A percentile compares a stretch with the other conserved stretches of the same genome.
Evolutionary conservation across 2,797 vertebrate genomes (phyloP).

Genomic region (Bradypodion ventrale): DNA sequence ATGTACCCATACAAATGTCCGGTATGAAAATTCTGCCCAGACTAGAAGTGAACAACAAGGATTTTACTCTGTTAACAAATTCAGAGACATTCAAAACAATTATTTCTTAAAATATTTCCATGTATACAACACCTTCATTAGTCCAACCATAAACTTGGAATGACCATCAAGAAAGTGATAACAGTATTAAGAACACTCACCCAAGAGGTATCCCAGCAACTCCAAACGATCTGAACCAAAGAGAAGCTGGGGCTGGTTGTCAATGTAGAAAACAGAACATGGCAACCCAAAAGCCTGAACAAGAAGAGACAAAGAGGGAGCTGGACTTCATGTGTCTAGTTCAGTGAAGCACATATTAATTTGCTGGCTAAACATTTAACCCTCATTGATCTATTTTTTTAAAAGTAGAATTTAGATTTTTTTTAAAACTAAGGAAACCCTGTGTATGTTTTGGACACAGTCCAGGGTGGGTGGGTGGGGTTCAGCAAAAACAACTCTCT

Average conservation of each 20-base stretch:
- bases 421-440: neutral
- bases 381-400: neutral
- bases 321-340: neutral
- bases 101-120: neutral
- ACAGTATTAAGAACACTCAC: constrained; percentile 74
- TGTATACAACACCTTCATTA: no score
- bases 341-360: neutral
- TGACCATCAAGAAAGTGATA: neutral
- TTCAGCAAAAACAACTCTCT: neutral
- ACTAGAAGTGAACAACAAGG: neutral
- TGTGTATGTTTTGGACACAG: neutral
- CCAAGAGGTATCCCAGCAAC: constrained; percentile 84
- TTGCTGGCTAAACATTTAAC: neutral
- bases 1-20: neutral
- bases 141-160: constrained; percentile 7
- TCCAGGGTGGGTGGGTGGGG: no score
- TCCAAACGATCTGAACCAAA: constrained; percentile 95
- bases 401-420: no score
- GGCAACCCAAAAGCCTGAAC: constrained; percentile 90
- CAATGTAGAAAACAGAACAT: constrained; percentile 79
- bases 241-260: constrained; percentile 80
- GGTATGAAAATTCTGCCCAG: neutral
- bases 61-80: neutral
- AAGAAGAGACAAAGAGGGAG: neutral
- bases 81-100: neutral